Percentiles rank a stretch among this genome's conserved stretches.
phyloP scores from a whole-genome alignment of 2,113 vertebrate species.

The Archocentrus centrarchus region DNA sequence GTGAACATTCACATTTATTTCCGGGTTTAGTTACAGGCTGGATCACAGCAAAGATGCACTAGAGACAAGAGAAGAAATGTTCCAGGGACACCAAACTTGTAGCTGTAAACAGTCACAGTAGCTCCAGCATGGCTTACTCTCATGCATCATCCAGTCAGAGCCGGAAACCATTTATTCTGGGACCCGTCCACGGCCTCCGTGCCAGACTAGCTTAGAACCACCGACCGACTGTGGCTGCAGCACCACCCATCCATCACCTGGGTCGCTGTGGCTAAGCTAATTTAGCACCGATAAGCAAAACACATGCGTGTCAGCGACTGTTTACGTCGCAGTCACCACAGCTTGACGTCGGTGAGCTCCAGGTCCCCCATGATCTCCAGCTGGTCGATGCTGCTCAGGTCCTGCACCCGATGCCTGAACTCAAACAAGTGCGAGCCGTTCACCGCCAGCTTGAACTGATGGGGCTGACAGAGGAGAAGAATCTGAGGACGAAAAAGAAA shows the following conservation, averaged over 20 bases:
- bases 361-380: slow-evolving; percentile 89
- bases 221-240: background rate
- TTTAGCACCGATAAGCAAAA: slow-evolving; percentile 37
- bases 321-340: slow-evolving; percentile 79
- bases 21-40: slow-evolving; percentile 27
- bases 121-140: slow-evolving; percentile 34
- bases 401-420: slow-evolving; percentile 92
- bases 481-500: slow-evolving; percentile 78
- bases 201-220: slow-evolving; percentile 39
- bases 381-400: slow-evolving; percentile 86
- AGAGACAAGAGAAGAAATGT: slow-evolving; percentile 33
- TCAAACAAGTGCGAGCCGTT: slow-evolving; percentile 92
- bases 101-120: slow-evolving; percentile 50
- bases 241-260: background rate
- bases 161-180: slow-evolving; percentile 4
- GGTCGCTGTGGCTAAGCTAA: slow-evolving; percentile 40
- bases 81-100: slow-evolving; percentile 36
- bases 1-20: slow-evolving; percentile 32
- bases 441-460: slow-evolving; percentile 90
- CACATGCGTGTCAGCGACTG: background rate
- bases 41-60: slow-evolving; percentile 51
- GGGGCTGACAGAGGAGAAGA: slow-evolving; percentile 88
- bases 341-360: slow-evolving; percentile 85
- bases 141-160: slow-evolving; percentile 49
- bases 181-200: background rate